Evolutionary conservation across 1,140 invertebrate species (phyloP), one percentile per base, ranked within the genome.

Genomic region (Drosophila repleta): DNA sequence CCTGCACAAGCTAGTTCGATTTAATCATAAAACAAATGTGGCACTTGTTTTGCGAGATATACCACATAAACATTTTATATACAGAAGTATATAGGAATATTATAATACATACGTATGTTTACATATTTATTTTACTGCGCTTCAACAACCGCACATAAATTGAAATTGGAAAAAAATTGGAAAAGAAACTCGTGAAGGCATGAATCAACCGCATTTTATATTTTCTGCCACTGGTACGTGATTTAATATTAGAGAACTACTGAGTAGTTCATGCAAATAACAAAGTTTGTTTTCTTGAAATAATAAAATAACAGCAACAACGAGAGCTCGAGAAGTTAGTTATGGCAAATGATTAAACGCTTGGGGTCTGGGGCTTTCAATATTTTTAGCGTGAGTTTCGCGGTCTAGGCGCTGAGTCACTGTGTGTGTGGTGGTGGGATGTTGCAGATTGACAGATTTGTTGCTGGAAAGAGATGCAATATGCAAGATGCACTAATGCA

Each of bases 11-110:
- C 37, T 37, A 55, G 48, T 74, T 69, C 57, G 18, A 29, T 51
- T 63, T 70, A 82, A 78, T 79, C 61, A 61, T 57, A 63, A 49
- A 71, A 78, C 75, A 67, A 78, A 76, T 60, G 70, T 53, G 74
- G 7, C 58, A 72, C 52, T 60, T 74, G 75, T 74, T 63, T 63
- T 45, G 18, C 57, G 32, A 53, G 63, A 43, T 35, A 57, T 55
- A 55, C 13, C n/a, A 55, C 29, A 55, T 15, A 53, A 48, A 24
- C 41, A 58, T 32, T 57, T 24, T 17, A 41, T 41, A 57, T 48
- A 35, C 21, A 24, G 29, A 60, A 3, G 13, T 15, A 48, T 26
- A 61, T 15, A 29, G 21, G n/a, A 29, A 11, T 5, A 35, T 35
- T 48, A 35, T 18, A 17, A 17, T 18, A 18, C 15, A 35, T 39